phyloP scores from a whole-genome alignment of 1,140 invertebrate species.

The Leucophenga varia region DNA sequence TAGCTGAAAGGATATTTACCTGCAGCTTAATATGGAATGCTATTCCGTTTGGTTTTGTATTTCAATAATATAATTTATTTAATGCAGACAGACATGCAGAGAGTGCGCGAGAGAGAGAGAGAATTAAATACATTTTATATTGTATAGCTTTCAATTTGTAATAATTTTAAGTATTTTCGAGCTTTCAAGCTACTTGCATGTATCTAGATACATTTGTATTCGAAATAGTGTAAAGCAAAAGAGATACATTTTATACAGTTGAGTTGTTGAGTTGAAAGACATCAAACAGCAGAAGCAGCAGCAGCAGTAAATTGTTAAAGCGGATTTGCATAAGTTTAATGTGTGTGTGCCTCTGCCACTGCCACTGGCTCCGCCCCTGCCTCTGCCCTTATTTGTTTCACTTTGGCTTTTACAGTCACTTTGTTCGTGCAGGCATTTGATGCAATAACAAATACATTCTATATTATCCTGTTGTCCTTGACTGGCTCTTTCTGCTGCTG shows the following conservation, averaged over 20 bases:
- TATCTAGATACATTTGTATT: background rate
- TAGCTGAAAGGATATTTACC: background rate
- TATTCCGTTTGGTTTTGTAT: conserved; percentile 9
- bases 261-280: background rate
- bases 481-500: background rate
- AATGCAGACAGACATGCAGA: conserved; percentile 4
- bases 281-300: too few relatives aligned
- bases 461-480: background rate
- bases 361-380: background rate
- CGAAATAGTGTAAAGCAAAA: background rate
- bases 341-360: background rate
- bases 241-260: background rate
- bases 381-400: background rate
- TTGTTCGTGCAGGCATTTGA: background rate
- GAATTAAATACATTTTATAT: conserved; percentile 7
- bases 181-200: too few relatives aligned
- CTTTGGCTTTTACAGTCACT: background rate
- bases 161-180: background rate
- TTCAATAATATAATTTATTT: background rate
- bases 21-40: background rate
- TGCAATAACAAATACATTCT: background rate
- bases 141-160: conserved; percentile 6
- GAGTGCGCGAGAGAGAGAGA: too few relatives aligned
- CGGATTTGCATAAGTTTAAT: background rate
- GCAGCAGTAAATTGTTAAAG: too few relatives aligned